phyloP scores from a whole-genome alignment of 2,797 vertebrate genomes.

The Bradypus variegatus region DNA sequence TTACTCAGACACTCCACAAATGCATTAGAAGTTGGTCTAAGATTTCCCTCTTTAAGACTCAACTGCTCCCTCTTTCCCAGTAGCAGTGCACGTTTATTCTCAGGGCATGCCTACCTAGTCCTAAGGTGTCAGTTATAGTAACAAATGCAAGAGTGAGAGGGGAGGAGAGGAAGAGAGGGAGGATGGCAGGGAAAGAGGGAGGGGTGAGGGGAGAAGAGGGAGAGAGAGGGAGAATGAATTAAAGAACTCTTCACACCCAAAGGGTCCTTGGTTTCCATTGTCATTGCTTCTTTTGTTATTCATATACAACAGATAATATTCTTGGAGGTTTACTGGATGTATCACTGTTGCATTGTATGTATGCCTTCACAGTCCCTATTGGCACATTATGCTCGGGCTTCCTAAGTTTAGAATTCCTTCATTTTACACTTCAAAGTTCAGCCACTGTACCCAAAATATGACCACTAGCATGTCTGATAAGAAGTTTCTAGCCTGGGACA shows the following conservation, averaged over 20 bases:
- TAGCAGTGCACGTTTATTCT: not conserved
- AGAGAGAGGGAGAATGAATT: not conserved
- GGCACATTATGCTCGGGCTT: not conserved
- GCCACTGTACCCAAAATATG: too few relatives aligned
- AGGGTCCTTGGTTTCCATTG: not conserved
- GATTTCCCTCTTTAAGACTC: not conserved
- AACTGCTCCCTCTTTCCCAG: not conserved
- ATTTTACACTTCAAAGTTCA: not conserved
- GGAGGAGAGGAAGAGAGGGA: not conserved
- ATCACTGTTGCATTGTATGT: not conserved
- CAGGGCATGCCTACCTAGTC: too few relatives aligned
- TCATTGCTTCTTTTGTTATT: not conserved
- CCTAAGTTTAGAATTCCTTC: not conserved
- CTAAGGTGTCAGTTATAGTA: not conserved
- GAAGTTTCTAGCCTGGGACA: not conserved
- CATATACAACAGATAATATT: not conserved
- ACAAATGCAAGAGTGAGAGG: not conserved
- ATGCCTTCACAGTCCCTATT: not conserved
- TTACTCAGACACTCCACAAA: not conserved
- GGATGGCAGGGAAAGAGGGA: not conserved
- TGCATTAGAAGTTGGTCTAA: not conserved
- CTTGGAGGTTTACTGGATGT: not conserved
- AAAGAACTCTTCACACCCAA: not conserved
- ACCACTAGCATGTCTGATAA: not conserved
- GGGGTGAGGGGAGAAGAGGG: not conserved